These are phyloP conservation scores for Cheilosia vernalis DNA, from an alignment of 2,888 invertebrate species.

Conservation along the genomic window DNA sequence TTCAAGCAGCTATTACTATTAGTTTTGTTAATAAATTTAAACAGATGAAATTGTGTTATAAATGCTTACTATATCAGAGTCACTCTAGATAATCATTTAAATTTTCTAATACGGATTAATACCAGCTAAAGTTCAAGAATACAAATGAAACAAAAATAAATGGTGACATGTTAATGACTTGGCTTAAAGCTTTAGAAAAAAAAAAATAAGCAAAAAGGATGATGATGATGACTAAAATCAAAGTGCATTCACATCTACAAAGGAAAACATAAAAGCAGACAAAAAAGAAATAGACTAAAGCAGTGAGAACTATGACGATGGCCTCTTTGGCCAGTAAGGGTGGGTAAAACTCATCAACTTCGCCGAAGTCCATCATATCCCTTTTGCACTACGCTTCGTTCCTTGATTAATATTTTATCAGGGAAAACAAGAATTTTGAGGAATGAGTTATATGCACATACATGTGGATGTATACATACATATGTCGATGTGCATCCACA, in stretches of 20 bases:
- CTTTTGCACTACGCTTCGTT: slow-evolving; percentile 43
- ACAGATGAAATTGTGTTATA: no score
- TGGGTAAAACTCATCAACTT: slow-evolving; percentile 66
- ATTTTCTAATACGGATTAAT: slow-evolving; percentile 9
- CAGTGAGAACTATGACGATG: slow-evolving; percentile 46
- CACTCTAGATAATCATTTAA: not conserved
- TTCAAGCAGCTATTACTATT: no score
- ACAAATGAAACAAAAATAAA: slow-evolving; percentile 38
- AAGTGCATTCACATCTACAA: slow-evolving; percentile 57
- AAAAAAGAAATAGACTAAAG: slow-evolving; percentile 21
- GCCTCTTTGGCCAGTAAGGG: slow-evolving; percentile 44
- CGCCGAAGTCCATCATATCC: slow-evolving; percentile 58
- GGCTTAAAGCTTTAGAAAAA: slow-evolving; percentile 39
- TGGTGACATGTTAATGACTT: slow-evolving; percentile 45
- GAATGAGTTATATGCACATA: slow-evolving; percentile 27
- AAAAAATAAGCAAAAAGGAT: slow-evolving; percentile 10
- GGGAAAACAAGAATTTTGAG: slow-evolving; percentile 48
- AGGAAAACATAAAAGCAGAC: slow-evolving; percentile 27
- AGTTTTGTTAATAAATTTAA: no score
- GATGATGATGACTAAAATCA: slow-evolving; percentile 38
- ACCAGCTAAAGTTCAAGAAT: slow-evolving; percentile 7
- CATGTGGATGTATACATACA: not conserved
- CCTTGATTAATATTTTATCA: slow-evolving; percentile 63
- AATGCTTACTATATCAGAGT: no score
- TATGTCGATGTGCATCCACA: not conserved